These are phyloP conservation scores for Hemistola chrysoprasaria DNA, from an alignment of 2,888 invertebrate genomes.

Conservation along the genomic window DNA sequence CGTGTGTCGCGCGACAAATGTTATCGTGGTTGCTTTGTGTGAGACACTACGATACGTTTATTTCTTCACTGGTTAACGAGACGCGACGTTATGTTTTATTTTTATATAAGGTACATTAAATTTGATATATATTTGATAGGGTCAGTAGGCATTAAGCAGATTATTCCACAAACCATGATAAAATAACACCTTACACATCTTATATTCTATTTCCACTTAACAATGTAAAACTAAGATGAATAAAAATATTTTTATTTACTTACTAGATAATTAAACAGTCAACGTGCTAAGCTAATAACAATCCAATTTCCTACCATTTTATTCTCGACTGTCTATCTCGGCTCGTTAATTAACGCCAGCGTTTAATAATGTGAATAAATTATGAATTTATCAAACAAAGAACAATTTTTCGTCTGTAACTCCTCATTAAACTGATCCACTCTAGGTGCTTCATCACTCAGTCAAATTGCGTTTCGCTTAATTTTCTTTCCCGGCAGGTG, in stretches of 20 bases:
- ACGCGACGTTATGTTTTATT: too few species aligned
- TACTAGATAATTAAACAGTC: not conserved
- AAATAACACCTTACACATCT: too few species aligned
- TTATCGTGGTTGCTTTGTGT: slow-evolving; percentile 46
- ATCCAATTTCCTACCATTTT: not conserved
- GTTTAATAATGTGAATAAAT: slow-evolving; percentile 35
- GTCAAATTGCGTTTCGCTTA: slow-evolving; percentile 82
- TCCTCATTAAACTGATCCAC: slow-evolving; percentile 79
- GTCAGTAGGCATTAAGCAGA: too few species aligned
- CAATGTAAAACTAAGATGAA: too few species aligned
- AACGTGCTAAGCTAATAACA: not conserved
- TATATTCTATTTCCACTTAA: too few species aligned
- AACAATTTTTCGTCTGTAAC: slow-evolving; percentile 73
- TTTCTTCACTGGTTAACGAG: not conserved
- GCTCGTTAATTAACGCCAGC: slow-evolving; percentile 15
- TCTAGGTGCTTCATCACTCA: slow-evolving; percentile 79
- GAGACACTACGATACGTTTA: slow-evolving; percentile 31
- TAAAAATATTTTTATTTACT: too few species aligned
- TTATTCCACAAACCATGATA: too few species aligned
- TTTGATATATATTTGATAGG: too few species aligned
- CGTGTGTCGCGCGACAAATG: slow-evolving; percentile 52
- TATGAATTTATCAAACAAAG: slow-evolving; percentile 62
- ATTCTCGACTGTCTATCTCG: slow-evolving; percentile 9
- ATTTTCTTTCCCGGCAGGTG: slow-evolving; percentile 81
- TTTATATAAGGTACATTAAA: too few species aligned